Evolutionary conservation across 2,113 vertebrate genomes (phyloP).

Genomic region (Hippopotamus amphibius): DNA sequence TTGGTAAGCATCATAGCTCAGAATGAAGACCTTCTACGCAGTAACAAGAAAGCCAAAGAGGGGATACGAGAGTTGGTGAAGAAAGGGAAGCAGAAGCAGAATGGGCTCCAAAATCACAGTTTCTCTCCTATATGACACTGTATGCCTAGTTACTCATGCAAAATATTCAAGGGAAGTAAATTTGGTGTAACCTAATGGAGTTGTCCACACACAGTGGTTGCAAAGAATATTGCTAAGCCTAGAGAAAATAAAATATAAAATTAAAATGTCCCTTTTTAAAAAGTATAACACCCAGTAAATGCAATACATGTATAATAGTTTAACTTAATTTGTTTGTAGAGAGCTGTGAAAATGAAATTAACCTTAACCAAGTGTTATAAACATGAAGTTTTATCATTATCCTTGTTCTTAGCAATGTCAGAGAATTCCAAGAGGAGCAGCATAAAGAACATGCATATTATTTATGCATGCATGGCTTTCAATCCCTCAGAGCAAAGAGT

Average conservation of each 20-base stretch:
- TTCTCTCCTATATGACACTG: not conserved
- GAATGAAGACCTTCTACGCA: not conserved
- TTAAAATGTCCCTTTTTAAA: not conserved
- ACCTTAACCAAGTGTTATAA: not conserved
- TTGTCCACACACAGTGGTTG: not conserved
- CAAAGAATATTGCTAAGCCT: not conserved
- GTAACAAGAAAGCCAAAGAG: not conserved
- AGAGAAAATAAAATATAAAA: not conserved
- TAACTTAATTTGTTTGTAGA: not conserved
- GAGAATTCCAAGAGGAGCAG: not conserved
- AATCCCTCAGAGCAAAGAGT: not conserved
- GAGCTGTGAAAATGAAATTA: not conserved
- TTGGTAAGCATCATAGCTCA: not conserved
- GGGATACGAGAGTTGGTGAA: too few species aligned
- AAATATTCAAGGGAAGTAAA: not conserved
- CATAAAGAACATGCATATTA: too few species aligned
- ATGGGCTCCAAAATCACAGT: not conserved
- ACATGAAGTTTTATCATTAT: not conserved
- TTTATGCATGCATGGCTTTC: not conserved
- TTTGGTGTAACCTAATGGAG: not conserved
- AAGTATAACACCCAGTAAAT: not conserved
- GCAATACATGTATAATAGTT: not conserved
- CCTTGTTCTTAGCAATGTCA: not conserved
- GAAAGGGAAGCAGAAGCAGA: not conserved
- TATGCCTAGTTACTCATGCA: not conserved